phyloP scores from a whole-genome alignment of 1,140 invertebrate genomes.

The Aphis gossypii region DNA sequence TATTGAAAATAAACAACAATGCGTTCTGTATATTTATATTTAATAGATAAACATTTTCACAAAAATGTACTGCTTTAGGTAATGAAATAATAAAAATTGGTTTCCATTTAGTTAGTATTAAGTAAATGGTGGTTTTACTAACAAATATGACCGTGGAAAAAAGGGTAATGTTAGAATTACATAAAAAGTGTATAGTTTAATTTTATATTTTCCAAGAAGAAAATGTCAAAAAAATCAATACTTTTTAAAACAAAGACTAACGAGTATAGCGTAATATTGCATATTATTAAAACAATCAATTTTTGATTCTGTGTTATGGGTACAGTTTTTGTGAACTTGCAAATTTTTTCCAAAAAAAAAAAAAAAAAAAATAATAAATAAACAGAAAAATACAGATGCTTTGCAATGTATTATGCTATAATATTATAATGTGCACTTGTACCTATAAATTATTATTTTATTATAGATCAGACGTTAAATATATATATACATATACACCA shows the following conservation, averaged over 20 bases:
- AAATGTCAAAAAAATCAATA: neutral
- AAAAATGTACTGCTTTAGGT: neutral
- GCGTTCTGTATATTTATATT: neutral
- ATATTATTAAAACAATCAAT: neutral
- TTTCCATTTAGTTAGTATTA: neutral
- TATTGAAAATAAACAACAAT: too few relatives aligned
- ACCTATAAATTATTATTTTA: neutral
- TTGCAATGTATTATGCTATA: neutral
- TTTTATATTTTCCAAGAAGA: neutral
- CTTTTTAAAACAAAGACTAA: neutral
- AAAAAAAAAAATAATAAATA: neutral
- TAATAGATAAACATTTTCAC: neutral
- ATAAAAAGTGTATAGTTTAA: neutral
- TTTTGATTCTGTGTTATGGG: neutral
- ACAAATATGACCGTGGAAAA: neutral
- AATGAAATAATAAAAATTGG: neutral
- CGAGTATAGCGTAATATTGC: neutral
- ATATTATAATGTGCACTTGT: neutral
- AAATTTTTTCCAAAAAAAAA: neutral
- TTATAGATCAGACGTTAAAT: neutral
- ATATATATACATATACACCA: neutral
- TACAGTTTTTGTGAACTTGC: neutral
- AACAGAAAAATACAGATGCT: neutral
- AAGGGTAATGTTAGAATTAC: neutral
- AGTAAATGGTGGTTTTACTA: neutral